phyloP scores from a whole-genome alignment of 2,888 invertebrate species.

The Augiades crinisus region DNA sequence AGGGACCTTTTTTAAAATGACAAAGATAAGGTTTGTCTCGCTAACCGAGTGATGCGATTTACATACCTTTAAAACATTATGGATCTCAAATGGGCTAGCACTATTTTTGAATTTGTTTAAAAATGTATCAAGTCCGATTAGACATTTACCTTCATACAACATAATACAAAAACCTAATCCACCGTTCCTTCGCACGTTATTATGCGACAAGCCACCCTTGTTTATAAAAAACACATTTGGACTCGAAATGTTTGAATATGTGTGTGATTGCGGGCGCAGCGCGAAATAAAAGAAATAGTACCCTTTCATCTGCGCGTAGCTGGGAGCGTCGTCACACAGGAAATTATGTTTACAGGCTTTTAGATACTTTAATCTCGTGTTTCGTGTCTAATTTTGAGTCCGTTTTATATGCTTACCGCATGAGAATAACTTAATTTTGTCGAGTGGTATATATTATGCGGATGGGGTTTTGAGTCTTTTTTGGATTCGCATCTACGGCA shows the following conservation, averaged over 20 bases:
- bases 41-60: too few species aligned
- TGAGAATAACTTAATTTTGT: too few species aligned
- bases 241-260: slow-evolving; percentile 72
- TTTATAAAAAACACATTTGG: slow-evolving; percentile 63
- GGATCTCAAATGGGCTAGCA: too few species aligned
- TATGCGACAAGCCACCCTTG: slow-evolving; percentile 52
- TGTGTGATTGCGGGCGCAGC: slow-evolving; percentile 68
- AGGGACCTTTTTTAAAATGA: too few species aligned
- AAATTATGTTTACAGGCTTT: neutral
- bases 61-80: too few species aligned
- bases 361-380: neutral
- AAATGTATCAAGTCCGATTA: too few species aligned
- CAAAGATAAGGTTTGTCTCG: too few species aligned
- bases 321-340: neutral
- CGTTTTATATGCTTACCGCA: neutral
- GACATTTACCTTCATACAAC: neutral
- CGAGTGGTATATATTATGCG: too few species aligned
- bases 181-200: slow-evolving; percentile 46
- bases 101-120: too few species aligned
- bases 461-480: too few species aligned
- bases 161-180: neutral
- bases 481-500: too few species aligned
- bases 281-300: slow-evolving; percentile 8
- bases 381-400: neutral
- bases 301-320: neutral